Conservation (phyloP, 2,797 vertebrate genomes). For the Odontamblyopus rebecca region DNA sequence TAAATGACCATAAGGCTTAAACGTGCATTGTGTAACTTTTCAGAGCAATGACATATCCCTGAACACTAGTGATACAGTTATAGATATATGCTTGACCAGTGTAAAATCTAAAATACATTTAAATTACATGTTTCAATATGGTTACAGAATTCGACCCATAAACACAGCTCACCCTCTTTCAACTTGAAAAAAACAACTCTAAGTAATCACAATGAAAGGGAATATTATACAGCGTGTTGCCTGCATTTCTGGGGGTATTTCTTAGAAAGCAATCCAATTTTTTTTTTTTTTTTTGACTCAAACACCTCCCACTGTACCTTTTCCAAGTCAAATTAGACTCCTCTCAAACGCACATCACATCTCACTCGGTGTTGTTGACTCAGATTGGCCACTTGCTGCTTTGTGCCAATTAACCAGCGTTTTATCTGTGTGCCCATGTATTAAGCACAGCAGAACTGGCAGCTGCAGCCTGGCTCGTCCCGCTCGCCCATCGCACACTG, state of each 20-base stretch:
- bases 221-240: not conserved
- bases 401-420: conserved; percentile 25
- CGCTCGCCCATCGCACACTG: conserved; percentile 37
- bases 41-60: no score
- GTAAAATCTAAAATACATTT: not conserved
- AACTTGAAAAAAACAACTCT: conserved; percentile 4
- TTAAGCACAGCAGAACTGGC: conserved; percentile 26
- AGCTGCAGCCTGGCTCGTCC: conserved; percentile 41
- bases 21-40: no score
- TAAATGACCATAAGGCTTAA: no score
- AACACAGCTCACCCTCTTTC: not conserved
- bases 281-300: not conserved
- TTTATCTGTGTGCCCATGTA: conserved; percentile 1
- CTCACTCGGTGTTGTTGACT: not conserved
- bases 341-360: conserved; percentile 8
- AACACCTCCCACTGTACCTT: not conserved
- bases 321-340: conserved; percentile 12
- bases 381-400: conserved; percentile 26
- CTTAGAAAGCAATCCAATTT: conserved; percentile 1
- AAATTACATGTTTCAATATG: not conserved
- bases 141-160: not conserved
- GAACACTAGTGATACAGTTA: no score
- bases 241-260: conserved; percentile 29
- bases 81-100: not conserved
- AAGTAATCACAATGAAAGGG: conserved; percentile 13